These are phyloP conservation scores for Indri indri DNA, from an alignment of 2,113 vertebrate species.

Conservation along the genomic window DNA sequence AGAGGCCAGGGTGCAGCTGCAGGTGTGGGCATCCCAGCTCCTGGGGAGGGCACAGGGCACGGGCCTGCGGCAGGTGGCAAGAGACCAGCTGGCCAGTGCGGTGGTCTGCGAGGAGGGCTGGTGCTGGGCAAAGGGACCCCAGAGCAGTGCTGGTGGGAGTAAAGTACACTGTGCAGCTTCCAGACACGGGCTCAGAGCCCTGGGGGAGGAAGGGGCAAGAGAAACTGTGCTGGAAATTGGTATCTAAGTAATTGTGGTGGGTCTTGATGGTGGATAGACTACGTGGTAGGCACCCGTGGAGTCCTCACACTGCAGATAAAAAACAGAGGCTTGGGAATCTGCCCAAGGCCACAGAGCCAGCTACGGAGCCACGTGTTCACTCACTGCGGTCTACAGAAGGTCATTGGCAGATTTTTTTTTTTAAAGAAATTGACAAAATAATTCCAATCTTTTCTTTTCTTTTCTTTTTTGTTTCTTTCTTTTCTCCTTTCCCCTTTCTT, in stretches of 20 bases:
- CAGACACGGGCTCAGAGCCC: background rate
- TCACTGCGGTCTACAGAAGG: rapidly evolving
- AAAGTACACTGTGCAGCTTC: background rate
- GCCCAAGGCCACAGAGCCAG: too few species aligned
- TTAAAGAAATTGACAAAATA: background rate
- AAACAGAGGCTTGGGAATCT: background rate
- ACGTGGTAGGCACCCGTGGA: background rate
- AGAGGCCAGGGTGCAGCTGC: background rate
- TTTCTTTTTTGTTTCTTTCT: too few species aligned
- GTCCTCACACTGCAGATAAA: background rate
- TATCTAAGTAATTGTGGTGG: background rate
- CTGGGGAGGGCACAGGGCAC: background rate
- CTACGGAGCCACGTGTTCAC: background rate
- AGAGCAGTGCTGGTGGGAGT: background rate
- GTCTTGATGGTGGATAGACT: background rate
- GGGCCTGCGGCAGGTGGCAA: rapidly evolving
- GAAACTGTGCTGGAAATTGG: background rate
- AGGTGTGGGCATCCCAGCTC: background rate
- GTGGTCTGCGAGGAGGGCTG: background rate
- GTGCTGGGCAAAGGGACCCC: background rate
- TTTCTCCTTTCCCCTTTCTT: too few species aligned
- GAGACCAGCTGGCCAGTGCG: too few species aligned
- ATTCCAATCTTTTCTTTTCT: background rate
- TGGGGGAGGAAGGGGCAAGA: too few species aligned
- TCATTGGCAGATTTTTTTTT: background rate